Percentiles rank a stretch among this genome's conserved stretches.
Conservation (phyloP, 2,888 invertebrate species). For the Embidobia sp. region DNA sequence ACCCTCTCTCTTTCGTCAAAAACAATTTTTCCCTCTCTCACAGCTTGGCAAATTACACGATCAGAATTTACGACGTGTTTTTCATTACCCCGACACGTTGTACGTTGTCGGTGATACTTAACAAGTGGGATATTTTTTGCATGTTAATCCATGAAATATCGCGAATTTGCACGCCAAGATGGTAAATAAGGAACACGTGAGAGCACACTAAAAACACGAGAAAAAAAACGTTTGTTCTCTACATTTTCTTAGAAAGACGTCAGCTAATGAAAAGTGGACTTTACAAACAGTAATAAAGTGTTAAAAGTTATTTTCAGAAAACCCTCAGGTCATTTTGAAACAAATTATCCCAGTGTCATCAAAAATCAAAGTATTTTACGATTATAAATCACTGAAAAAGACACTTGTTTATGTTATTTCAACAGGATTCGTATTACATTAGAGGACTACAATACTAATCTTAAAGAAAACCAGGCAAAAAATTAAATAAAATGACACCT, state of each 20-base stretch:
- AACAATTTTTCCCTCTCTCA: not conserved
- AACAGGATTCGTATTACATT: too few relatives aligned
- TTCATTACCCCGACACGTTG: slow-evolving; percentile 13
- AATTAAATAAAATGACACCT: too few relatives aligned
- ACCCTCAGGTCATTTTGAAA: too few relatives aligned
- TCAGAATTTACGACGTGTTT: slow-evolving; percentile 22
- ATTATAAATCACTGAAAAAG: too few relatives aligned
- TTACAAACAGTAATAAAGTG: too few relatives aligned
- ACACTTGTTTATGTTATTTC: too few relatives aligned
- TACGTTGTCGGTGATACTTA: slow-evolving; percentile 11
- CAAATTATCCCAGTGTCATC: too few relatives aligned
- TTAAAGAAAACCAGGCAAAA: too few relatives aligned
- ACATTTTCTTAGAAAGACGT: slow-evolving; percentile 17
- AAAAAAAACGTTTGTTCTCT: slow-evolving; percentile 5
- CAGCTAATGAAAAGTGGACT: slow-evolving; percentile 21
- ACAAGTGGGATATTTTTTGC: slow-evolving; percentile 16
- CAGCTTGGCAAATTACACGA: slow-evolving; percentile 2
- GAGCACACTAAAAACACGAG: slow-evolving; percentile 14
- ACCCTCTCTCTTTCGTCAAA: not conserved
- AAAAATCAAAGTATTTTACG: too few relatives aligned
- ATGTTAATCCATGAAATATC: slow-evolving; percentile 27
- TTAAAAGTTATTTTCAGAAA: too few relatives aligned
- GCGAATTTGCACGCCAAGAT: slow-evolving; percentile 12
- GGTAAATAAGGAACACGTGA: slow-evolving; percentile 7
- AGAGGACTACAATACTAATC: too few relatives aligned